Conservation (phyloP, 2,888 invertebrate genomes). For the Lobophora halterata region DNA sequence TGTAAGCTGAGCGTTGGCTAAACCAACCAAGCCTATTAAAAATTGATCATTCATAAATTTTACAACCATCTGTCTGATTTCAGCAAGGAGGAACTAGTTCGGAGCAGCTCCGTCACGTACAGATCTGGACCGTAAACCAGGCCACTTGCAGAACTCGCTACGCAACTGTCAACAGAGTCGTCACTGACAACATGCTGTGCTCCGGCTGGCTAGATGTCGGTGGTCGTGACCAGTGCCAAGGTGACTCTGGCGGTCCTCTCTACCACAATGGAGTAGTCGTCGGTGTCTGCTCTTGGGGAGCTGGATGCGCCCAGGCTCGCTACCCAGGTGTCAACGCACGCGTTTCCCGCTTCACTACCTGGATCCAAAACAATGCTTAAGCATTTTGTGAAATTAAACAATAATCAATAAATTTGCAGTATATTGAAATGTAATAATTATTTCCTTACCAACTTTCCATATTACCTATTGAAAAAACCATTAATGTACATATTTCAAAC, state of each 20-base stretch:
- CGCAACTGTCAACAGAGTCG: slow-evolving; percentile 8
- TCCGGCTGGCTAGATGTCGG: slow-evolving; percentile 45
- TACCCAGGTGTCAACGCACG: slow-evolving; percentile 53
- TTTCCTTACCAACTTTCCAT: too few species aligned
- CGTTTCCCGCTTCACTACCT: slow-evolving; percentile 43
- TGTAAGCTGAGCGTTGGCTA: too few species aligned
- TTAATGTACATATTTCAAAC: too few species aligned
- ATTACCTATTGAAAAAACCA: too few species aligned
- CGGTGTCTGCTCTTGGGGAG: slow-evolving; percentile 51
- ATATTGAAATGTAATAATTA: too few species aligned
- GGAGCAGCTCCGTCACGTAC: slow-evolving; percentile 45
- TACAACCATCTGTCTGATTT: too few species aligned
- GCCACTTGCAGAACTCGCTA: slow-evolving; percentile 38
- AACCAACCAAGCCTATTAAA: too few species aligned
- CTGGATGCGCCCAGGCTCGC: slow-evolving; percentile 36
- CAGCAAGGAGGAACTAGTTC: slow-evolving; percentile 22
- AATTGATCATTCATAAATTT: too few species aligned
- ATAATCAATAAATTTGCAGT: too few species aligned
- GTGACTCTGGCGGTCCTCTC: slow-evolving; percentile 56
- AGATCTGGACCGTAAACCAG: slow-evolving; percentile 44
- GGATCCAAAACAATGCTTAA: slow-evolving; percentile 48
- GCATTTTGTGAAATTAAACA: slow-evolving; percentile 4
- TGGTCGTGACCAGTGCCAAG: slow-evolving; percentile 59
- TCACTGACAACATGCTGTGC: slow-evolving; percentile 43
- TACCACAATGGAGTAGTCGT: slow-evolving; percentile 47